Evolutionary conservation across 2,888 invertebrate genomes (phyloP), one percentile per base, ranked within the genome.

Genomic region (Lithosia quadra): DNA sequence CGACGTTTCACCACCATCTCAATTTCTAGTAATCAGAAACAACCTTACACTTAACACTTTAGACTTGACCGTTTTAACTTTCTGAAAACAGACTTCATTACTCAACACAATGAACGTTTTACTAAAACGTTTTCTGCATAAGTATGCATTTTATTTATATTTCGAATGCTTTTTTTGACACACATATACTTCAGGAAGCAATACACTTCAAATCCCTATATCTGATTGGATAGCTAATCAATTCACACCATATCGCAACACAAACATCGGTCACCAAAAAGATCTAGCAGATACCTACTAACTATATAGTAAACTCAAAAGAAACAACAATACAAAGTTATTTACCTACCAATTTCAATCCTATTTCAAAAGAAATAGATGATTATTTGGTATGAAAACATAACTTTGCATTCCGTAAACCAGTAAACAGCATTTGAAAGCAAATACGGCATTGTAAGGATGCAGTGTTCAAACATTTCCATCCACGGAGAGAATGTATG

Each of bases 201-300:
- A 28, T 28, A 28, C 28, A 28, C 21, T n/a, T 8, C 9, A 15
- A 9, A 22, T 39, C 15, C 49, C n/a, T 21, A 39, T 36, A 18
- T 28, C 28, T 15, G 21, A 22, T 22, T 18, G 8, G 22, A 22
- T 36, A 36, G 8, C 22, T 60, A 22, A 55, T 34, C 34, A 34
- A 55, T 49, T 22, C 10, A 39, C 55, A 55, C 34, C 55, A 63
- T 34, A 55, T 22, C 21, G 11, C 21, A 75, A 77, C 39, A 43
- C 80, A 87, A 85, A 82, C 79, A 80, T 81, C 80, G 79, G 79
- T 74, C 63, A 68, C 70, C 72, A 77, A 82, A 86, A 85, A 85
- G 76, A 82, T 81, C 73, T 71, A 75, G 74, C 76, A 78, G 72
- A 86, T 80, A 77, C 83, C 87, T 86, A 88, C 78, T 90, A 90